Evolutionary conservation across 1,140 invertebrate genomes (phyloP).

Genomic region (Phymorhynchus buccinoides): DNA sequence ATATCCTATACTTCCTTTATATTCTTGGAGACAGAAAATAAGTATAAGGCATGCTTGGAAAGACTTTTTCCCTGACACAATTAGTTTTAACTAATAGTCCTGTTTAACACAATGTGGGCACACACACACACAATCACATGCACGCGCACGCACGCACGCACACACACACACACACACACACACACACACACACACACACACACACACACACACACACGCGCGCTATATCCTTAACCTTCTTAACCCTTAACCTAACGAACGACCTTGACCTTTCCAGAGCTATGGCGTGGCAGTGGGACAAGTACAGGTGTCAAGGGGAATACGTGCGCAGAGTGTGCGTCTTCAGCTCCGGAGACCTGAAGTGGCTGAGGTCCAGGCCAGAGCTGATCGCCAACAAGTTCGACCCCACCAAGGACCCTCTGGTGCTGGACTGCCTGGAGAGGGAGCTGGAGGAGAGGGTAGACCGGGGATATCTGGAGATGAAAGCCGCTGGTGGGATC

Average conservation of each 20-base stretch:
- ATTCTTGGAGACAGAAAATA: too few relatives aligned
- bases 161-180: background rate
- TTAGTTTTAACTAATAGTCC: too few relatives aligned
- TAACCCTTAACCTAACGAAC: background rate
- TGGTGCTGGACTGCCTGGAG: conserved; percentile 67
- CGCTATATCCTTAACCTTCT: too few relatives aligned
- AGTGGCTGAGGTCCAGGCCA: conserved; percentile 52
- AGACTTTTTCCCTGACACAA: too few relatives aligned
- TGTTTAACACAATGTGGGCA: too few relatives aligned
- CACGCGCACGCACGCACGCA: background rate
- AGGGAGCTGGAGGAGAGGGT: conserved; percentile 40
- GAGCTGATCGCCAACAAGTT: conserved; percentile 71
- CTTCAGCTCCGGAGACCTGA: conserved; percentile 56
- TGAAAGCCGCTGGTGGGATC: background rate
- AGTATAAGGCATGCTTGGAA: too few relatives aligned
- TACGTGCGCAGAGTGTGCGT: conserved; percentile 29
- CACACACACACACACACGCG: background rate
- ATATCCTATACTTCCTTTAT: too few relatives aligned
- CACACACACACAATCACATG: background rate
- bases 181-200: background rate
- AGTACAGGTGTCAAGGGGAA: background rate
- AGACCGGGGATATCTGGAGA: background rate
- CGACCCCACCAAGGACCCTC: conserved; percentile 55
- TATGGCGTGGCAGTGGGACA: conserved; percentile 42
- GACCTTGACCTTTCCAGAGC: background rate